These are phyloP conservation scores for Tipula lateralis DNA, from an alignment of 2,888 invertebrate species.

Conservation along the genomic window DNA sequence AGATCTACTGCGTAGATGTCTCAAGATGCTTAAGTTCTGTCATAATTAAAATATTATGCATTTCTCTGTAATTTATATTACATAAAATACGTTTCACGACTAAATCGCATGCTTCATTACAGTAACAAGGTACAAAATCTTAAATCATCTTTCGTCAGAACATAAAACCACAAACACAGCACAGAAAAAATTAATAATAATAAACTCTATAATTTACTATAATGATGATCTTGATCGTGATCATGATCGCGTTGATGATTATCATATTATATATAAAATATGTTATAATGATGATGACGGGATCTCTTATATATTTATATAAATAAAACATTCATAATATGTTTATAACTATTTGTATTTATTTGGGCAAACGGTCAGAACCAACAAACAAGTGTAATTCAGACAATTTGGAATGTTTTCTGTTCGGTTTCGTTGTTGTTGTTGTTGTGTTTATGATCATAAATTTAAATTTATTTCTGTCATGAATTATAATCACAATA, in stretches of 20 bases:
- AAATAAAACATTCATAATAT: neutral
- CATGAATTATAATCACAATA: neutral
- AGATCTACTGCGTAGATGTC: too few relatives aligned
- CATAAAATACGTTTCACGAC: neutral
- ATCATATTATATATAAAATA: neutral
- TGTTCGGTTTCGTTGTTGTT: neutral
- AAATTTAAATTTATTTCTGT: neutral
- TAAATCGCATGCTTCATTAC: neutral
- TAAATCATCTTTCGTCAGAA: neutral
- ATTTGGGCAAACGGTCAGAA: neutral
- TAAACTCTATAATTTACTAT: conserved; percentile 2
- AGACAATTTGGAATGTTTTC: neutral
- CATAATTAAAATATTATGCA: too few relatives aligned
- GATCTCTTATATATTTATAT: neutral
- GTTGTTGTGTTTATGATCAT: neutral
- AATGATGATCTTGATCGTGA: neutral
- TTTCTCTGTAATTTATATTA: too few relatives aligned
- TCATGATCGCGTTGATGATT: conserved; percentile 1
- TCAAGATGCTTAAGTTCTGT: too few relatives aligned
- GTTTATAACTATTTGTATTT: neutral
- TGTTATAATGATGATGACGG: neutral
- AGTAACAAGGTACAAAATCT: neutral
- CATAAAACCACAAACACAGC: neutral
- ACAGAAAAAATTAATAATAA: neutral
- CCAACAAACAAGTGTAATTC: neutral